Base-by-base conservation (phyloP, 2,113 vertebrate genomes). In the Anser brachyrhynchus region DNA sequence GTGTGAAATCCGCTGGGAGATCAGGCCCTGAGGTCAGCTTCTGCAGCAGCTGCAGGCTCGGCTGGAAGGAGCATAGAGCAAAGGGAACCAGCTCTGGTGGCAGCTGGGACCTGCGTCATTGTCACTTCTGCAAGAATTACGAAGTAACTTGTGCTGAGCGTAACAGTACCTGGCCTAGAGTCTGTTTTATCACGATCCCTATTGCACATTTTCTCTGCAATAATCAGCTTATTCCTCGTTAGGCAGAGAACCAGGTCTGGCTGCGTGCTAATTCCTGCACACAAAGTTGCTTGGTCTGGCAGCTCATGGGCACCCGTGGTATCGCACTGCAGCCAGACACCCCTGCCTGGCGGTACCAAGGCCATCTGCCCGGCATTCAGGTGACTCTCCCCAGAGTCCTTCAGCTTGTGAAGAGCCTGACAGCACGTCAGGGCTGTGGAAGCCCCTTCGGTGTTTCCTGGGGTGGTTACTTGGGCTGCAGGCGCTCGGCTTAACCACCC, bases 231-330 rank as follows among this genome's bases (percentile, higher is more conserved):
- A 33, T 6, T 37, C 49, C 44, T 80, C 39, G 13, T 83, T 46
- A 86, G 59, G 26, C 35, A 2, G 59, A 89, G 44, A 86, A 52
- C 61, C 39, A 29, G 39, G 7, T 58, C 76, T 73, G 46, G 19
- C 62, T 46, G 6, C 0, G 1, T 4, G 1, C 49, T 54, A 13
- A 70, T 74, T 79, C 74, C 87, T 74, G 13, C 19, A 10, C 16
- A 43, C 16, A 52, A 52, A 44, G 51, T 15, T 81, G 49, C 55
- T 85, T 37, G 62, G 41, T 72, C 35, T 35, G 14, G 31, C 28
- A 35, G 1, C 22, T 31, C 33, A 6, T 0, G 5, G 28, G 44
- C 7, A 10, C 64, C n/a, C 54, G 11, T 0, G 3, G 16, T 31
- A 26, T 39, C 0, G 0, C 65, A 33, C 26, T 33, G 23, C 33